These are phyloP conservation scores for Leptinotarsa juncta DNA, from an alignment of 2,888 invertebrate genomes.

Conservation along the genomic window DNA sequence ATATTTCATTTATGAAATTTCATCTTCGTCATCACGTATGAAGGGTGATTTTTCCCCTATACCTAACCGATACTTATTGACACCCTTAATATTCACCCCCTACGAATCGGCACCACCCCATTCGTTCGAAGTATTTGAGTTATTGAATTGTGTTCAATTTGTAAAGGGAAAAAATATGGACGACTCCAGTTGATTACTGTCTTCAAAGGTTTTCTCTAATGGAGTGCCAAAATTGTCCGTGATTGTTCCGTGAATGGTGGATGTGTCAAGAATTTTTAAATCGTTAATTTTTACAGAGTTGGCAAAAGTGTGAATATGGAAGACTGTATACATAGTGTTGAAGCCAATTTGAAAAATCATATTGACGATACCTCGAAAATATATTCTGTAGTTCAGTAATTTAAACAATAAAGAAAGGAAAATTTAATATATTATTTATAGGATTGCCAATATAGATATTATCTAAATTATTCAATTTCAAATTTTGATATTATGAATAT, in stretches of 20 bases:
- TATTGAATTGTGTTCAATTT: slow-evolving; percentile 52
- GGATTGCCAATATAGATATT: too few relatives aligned
- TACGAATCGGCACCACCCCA: slow-evolving; percentile 51
- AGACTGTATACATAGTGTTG: neutral
- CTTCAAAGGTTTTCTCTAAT: slow-evolving; percentile 43
- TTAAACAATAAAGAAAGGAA: too few relatives aligned
- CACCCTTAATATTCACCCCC: slow-evolving; percentile 53
- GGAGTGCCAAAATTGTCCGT: slow-evolving; percentile 29
- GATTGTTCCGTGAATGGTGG: slow-evolving; percentile 9
- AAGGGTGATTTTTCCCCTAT: slow-evolving; percentile 46
- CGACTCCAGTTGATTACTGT: slow-evolving; percentile 48
- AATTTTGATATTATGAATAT: too few relatives aligned
- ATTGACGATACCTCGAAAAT: too few relatives aligned
- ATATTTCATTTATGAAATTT: slow-evolving; percentile 35
- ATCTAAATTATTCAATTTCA: too few relatives aligned
- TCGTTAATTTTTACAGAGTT: neutral
- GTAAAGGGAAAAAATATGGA: slow-evolving; percentile 51
- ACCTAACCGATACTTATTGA: slow-evolving; percentile 58
- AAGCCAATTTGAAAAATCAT: neutral
- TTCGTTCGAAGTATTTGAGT: slow-evolving; percentile 48
- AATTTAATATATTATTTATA: too few relatives aligned
- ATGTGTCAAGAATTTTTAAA: slow-evolving; percentile 11
- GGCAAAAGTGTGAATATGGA: neutral
- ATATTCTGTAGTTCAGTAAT: too few relatives aligned
- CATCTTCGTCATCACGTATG: slow-evolving; percentile 38